Percentiles rank a stretch among this genome's conserved stretches.
Conservation (phyloP, 2,797 vertebrate genomes). For the Numenius phaeopus region DNA sequence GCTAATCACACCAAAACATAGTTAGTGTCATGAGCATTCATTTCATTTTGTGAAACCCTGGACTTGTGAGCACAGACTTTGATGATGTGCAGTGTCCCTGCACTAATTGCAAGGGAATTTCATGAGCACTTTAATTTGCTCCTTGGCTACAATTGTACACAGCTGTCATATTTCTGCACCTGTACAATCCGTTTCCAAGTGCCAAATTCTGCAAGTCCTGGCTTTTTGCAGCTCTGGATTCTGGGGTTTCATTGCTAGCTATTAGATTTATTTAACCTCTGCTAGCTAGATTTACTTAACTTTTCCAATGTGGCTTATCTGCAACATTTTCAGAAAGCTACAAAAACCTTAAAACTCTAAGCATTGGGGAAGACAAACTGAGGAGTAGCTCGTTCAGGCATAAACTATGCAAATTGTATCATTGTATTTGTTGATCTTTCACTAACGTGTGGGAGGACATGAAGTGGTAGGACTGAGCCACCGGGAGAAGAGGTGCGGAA, state of each 20-base stretch:
- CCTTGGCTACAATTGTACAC: neutral
- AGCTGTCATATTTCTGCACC: slow-evolving; percentile 59
- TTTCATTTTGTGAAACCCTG: slow-evolving; percentile 20
- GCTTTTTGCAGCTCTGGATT: neutral
- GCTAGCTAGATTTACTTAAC: neutral
- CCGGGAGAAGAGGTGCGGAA: fast-evolving
- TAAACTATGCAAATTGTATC: fast-evolving
- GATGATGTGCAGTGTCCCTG: slow-evolving; percentile 43
- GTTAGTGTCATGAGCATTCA: neutral
- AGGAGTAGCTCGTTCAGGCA: neutral
- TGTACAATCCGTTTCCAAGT: slow-evolving; percentile 12
- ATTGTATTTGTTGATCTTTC: neutral
- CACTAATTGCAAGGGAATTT: slow-evolving; percentile 52
- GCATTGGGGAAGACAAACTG: neutral
- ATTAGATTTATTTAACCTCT: neutral
- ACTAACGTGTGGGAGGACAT: neutral
- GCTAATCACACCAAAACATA: neutral
- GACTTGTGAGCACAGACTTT: neutral
- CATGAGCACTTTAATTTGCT: neutral
- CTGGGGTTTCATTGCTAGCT: neutral
- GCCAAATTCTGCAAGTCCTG: slow-evolving; percentile 44
- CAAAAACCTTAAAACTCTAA: neutral
- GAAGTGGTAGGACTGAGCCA: neutral
- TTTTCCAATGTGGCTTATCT: neutral
- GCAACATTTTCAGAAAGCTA: neutral